These are phyloP conservation scores for Tinea trinotella DNA, from an alignment of 2,888 invertebrate species.

Conservation along the genomic window DNA sequence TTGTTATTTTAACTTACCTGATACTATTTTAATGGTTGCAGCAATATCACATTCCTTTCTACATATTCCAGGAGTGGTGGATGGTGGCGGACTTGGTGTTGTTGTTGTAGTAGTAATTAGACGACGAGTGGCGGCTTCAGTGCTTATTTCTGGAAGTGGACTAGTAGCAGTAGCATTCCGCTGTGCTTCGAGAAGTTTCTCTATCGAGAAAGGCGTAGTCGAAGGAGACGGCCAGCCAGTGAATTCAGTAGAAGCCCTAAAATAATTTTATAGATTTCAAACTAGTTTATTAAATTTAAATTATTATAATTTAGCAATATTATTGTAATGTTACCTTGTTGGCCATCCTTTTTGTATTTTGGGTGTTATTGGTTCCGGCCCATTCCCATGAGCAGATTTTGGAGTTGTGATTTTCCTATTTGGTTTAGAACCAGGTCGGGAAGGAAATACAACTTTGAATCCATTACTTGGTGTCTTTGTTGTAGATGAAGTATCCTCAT, in stretches of 20 bases:
- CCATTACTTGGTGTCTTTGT: slow-evolving; percentile 60
- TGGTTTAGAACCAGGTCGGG: slow-evolving; percentile 79
- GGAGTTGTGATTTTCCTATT: slow-evolving; percentile 73
- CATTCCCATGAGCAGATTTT: slow-evolving; percentile 51
- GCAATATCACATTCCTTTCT: slow-evolving; percentile 86
- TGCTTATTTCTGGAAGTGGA: slow-evolving; percentile 50
- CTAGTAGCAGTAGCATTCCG: slow-evolving; percentile 76
- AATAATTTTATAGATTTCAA: slow-evolving; percentile 24
- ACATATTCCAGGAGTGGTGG: slow-evolving; percentile 87
- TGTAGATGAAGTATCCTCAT: slow-evolving; percentile 30
- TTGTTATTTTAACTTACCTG: slow-evolving; percentile 59
- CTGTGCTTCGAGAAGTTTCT: slow-evolving; percentile 80
- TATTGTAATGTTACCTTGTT: slow-evolving; percentile 69
- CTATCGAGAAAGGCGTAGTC: slow-evolving; percentile 88
- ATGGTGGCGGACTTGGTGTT: slow-evolving; percentile 78
- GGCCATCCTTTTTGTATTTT: slow-evolving; percentile 90
- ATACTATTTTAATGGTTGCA: slow-evolving; percentile 87
- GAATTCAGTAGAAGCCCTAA: slow-evolving; percentile 87
- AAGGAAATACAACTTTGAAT: slow-evolving; percentile 84
- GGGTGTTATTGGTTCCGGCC: slow-evolving; percentile 66
- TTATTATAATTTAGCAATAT: slow-evolving; percentile 14
- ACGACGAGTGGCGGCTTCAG: slow-evolving; percentile 63
- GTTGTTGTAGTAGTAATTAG: slow-evolving; percentile 75
- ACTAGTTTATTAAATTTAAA: neutral
- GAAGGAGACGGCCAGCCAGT: slow-evolving; percentile 93